A percentile compares a stretch with the other conserved stretches of the same genome.
These are phyloP conservation scores for Pteropus alecto DNA, from an alignment of 2,113 vertebrate genomes.

Conservation along the genomic window DNA sequence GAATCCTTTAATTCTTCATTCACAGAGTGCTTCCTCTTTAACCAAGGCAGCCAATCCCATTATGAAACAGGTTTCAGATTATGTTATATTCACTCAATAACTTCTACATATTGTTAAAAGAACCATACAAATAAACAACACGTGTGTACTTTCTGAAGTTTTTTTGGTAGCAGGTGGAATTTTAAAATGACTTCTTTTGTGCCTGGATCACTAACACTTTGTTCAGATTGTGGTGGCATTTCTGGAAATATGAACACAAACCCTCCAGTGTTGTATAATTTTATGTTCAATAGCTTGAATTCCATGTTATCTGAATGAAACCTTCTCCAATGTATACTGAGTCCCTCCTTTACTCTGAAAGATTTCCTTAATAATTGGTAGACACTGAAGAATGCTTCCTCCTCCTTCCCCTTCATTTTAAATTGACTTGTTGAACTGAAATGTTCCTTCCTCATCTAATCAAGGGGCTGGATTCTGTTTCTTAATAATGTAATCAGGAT, in stretches of 20 bases:
- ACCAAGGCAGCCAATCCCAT: not conserved
- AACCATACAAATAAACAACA: not conserved
- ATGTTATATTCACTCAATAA: not conserved
- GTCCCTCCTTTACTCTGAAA: not conserved
- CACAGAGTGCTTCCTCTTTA: not conserved
- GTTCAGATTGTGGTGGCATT: not conserved
- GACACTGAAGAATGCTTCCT: not conserved
- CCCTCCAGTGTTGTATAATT: not conserved
- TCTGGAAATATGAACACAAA: not conserved
- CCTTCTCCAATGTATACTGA: not conserved
- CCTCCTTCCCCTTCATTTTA: not conserved
- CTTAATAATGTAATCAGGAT: not conserved
- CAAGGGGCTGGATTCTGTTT: slow-evolving; percentile 1
- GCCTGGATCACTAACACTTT: not conserved
- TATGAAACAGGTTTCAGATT: not conserved
- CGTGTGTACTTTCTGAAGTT: not conserved
- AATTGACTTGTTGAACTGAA: not conserved
- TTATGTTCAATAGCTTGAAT: not conserved
- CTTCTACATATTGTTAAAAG: not conserved
- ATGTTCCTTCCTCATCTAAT: not conserved
- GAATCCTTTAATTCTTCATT: not conserved
- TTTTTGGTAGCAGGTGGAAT: not conserved
- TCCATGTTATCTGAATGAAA: not conserved
- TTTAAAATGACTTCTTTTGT: not conserved
- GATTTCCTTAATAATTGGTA: not conserved